Conservation (phyloP, 2,888 invertebrate species). For the Apodemia zela region DNA sequence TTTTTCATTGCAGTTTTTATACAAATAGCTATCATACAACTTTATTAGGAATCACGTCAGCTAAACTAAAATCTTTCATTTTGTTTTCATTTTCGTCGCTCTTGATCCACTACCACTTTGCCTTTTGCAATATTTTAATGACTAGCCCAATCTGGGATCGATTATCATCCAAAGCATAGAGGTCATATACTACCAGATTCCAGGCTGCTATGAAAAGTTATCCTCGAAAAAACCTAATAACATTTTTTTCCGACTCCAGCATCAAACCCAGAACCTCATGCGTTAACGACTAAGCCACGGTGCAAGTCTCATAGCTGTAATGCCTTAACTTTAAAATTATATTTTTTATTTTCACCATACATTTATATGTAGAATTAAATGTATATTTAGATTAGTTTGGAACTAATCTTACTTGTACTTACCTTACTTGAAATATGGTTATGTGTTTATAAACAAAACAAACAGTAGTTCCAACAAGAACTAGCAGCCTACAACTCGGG, state of each 20-base stretch:
- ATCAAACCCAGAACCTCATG: neutral
- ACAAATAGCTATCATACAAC: too few species aligned
- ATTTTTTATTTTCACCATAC: neutral
- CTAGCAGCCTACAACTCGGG: conserved; percentile 29
- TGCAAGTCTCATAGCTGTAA: neutral
- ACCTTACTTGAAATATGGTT: conserved; percentile 15
- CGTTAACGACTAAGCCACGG: neutral
- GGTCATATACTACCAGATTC: too few species aligned
- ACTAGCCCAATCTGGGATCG: neutral
- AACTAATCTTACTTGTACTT: neutral
- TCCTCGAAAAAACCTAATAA: neutral
- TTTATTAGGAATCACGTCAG: too few species aligned
- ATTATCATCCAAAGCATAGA: too few species aligned
- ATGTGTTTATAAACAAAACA: conserved; percentile 21
- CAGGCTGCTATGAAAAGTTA: neutral
- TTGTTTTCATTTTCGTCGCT: too few species aligned
- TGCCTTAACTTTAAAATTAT: neutral
- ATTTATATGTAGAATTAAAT: neutral
- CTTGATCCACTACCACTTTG: too few species aligned
- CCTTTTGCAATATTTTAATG: neutral
- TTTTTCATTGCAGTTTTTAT: too few species aligned
- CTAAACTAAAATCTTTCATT: too few species aligned
- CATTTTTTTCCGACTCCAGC: neutral
- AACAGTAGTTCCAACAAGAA: conserved; percentile 30
- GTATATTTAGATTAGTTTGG: neutral